Base-by-base conservation (phyloP, 1,140 invertebrate genomes). In the Hestina assimilis region DNA sequence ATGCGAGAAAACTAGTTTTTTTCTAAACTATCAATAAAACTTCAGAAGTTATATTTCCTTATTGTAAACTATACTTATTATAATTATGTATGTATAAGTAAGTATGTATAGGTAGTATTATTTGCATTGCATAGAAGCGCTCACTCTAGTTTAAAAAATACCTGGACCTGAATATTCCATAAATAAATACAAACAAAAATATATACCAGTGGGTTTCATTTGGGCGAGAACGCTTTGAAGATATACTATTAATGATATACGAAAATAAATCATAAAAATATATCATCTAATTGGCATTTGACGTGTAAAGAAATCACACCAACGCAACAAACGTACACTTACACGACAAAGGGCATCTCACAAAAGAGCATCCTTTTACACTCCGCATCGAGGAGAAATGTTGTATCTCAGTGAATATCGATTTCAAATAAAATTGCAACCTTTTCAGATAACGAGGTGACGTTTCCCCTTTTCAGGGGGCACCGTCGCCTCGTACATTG, bases 361-460 rank as follows among this genome's bases (percentile, higher is more conserved):
- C 52, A 60, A 64, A 62, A 50, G 63, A 63, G 46, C 72, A 66
- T 72, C 67, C 55, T 45, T 57, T 63, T 68, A 66, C 64, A 65
- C 43, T 41, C n/a, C 42, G 45, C 62, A 50, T 43, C 29, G 35
- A 21, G 66, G 71, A 74, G 75, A 76, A 77, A 76, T 76, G 66
- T 82, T 38, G 64, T 80, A 63, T 82, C 69, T 71, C 72, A 72
- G 69, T 73, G 81, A 82, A 84, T 86, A 87, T 87, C 84, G 84
- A 86, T 87, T 87, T 87, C 84, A 82, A 84, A 87, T 87, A 87
- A 87, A 84, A 84, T 86, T 85, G 83, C 79, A 87, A 82, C 84
- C 76, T 86, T 87, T 84, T 80, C 71, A 79, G 75, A 86, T 86
- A 87, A 87, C 81, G 81, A 86, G 82, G 81, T 85, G 84, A 83